Percentiles rank a stretch among this genome's conserved stretches.
phyloP scores from a whole-genome alignment of 1,140 invertebrate genomes.

The Procambarus virginalis region DNA sequence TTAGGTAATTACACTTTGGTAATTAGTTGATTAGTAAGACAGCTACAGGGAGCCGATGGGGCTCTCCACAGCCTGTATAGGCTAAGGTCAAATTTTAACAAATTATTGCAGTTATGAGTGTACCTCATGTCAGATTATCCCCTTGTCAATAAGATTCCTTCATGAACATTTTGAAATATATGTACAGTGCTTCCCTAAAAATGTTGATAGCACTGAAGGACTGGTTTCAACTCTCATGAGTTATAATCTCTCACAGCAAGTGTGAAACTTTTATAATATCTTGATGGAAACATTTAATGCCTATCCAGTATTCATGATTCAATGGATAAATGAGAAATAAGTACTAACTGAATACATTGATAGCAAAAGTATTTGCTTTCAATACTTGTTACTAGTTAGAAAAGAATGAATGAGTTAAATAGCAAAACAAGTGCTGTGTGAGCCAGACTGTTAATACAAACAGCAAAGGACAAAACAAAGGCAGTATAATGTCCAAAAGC shows the following conservation, averaged over 20 bases:
- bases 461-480: conserved; percentile 48
- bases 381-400: conserved; percentile 8
- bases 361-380: not conserved
- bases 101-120: too few relatives aligned
- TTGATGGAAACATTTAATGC: not conserved
- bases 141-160: too few relatives aligned
- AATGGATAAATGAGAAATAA: too few relatives aligned
- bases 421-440: conserved; percentile 57
- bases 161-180: too few relatives aligned
- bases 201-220: not conserved
- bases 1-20: too few relatives aligned
- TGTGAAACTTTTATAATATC: not conserved
- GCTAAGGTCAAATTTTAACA: too few relatives aligned
- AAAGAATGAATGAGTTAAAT: conserved; percentile 15
- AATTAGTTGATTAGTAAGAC: too few relatives aligned
- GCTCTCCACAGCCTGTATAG: too few relatives aligned
- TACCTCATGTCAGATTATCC: too few relatives aligned
- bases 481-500: conserved; percentile 18
- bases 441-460: conserved; percentile 62
- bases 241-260: not conserved
- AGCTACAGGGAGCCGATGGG: too few relatives aligned
- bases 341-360: not conserved
- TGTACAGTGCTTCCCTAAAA: not conserved
- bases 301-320: too few relatives aligned
- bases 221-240: not conserved